A percentile compares a stretch with the other conserved stretches of the same genome.
Evolutionary conservation across 2,113 vertebrate species (phyloP).

Genomic region (Microcebus griseorufus): DNA sequence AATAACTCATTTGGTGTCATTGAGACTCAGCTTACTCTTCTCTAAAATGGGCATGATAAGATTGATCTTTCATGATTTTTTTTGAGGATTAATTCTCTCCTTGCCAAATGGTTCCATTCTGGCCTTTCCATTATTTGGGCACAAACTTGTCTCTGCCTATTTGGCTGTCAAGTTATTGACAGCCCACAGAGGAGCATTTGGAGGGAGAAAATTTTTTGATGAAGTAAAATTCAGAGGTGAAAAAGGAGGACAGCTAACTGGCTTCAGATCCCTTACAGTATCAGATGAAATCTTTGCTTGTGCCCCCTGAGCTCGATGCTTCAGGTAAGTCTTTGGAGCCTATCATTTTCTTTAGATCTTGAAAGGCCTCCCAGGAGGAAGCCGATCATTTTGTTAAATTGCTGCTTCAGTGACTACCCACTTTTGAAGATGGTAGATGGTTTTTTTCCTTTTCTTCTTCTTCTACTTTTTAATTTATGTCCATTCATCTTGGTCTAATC

Average conservation of each 20-base stretch:
- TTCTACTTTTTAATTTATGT: background rate
- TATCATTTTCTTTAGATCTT: conserved; percentile 5
- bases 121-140: background rate
- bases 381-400: conserved; percentile 44
- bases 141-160: background rate
- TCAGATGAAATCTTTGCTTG: conserved; percentile 14
- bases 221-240: conserved; percentile 54
- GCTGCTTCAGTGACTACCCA: conserved; percentile 3
- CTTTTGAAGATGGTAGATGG: background rate
- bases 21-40: conserved; percentile 29
- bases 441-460: background rate
- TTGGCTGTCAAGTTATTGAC: conserved; percentile 35
- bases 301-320: background rate
- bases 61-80: background rate
- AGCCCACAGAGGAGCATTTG: background rate
- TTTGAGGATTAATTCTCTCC: background rate
- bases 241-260: conserved; percentile 45
- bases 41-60: background rate
- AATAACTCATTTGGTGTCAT: background rate
- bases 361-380: conserved; percentile 28
- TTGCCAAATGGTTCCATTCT: background rate
- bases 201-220: conserved; percentile 32
- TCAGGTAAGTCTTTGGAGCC: conserved; percentile 7
- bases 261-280: background rate
- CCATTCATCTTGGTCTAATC: conserved; percentile 45